Percentiles rank a stretch among this genome's conserved stretches.
phyloP scores from a whole-genome alignment of 1,140 invertebrate species.

The Drosophila ohnishii region DNA sequence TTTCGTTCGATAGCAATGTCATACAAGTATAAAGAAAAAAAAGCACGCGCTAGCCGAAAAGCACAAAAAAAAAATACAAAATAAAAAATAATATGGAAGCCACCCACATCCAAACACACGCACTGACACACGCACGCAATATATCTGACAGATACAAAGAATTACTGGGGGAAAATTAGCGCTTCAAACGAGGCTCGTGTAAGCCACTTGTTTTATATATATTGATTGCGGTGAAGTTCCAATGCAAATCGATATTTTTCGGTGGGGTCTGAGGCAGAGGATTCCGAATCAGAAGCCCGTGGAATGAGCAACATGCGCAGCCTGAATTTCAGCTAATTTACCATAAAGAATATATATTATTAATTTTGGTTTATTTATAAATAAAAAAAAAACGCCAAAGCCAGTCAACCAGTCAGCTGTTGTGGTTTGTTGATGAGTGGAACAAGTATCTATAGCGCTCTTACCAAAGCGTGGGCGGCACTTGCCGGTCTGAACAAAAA shows the following conservation, averaged over 20 bases:
- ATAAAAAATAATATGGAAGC: constrained; percentile 29
- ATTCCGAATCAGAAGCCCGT: not conserved
- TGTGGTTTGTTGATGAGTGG: constrained; percentile 52
- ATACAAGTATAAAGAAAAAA: constrained; percentile 77
- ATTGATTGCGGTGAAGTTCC: constrained; percentile 42
- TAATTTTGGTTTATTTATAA: constrained; percentile 65
- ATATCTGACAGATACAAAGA: constrained; percentile 33
- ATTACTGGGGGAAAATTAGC: constrained; percentile 44
- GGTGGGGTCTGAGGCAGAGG: not conserved
- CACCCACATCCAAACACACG: constrained; percentile 45
- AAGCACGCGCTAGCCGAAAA: constrained; percentile 64
- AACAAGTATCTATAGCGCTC: constrained; percentile 37
- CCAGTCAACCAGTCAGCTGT: constrained; percentile 67
- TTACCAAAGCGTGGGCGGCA: constrained; percentile 49
- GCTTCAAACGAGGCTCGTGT: constrained; percentile 24
- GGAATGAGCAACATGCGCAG: constrained; percentile 20
- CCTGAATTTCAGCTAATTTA: constrained; percentile 51
- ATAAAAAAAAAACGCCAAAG: constrained; percentile 35
- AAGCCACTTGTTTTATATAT: constrained; percentile 42
- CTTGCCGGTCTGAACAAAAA: constrained; percentile 32
- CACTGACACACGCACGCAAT: constrained; percentile 26
- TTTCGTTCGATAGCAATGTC: constrained; percentile 75
- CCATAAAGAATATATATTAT: constrained; percentile 57
- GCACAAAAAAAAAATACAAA: constrained; percentile 16
- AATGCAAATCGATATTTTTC: constrained; percentile 35